Base-by-base conservation (phyloP, 2,797 vertebrate genomes). In the Siniperca undulata region DNA sequence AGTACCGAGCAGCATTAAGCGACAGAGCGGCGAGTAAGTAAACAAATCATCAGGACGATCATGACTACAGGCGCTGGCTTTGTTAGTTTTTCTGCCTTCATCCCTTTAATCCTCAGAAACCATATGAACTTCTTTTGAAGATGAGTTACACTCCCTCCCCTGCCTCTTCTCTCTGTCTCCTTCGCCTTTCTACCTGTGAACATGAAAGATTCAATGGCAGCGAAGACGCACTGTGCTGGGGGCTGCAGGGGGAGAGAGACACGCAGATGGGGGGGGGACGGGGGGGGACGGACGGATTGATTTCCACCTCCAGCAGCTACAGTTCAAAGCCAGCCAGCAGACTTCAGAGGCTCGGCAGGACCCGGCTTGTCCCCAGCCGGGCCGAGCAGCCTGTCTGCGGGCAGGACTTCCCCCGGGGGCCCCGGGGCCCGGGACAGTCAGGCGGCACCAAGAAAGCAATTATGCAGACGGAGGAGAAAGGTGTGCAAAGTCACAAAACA, bases 311-410 rank as follows among this genome's bases (percentile, higher is more conserved):
- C 89, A 93, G 92, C 92, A 91, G 91, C 91, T 89, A 88, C 76
- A 94, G 94, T 95, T 96, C 94, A 95, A 95, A 95, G 94, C 77
- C 87, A 92, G 88, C 90, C 76, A 88, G 84, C 78, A 94, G 91
- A 95, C 95, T 94, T 96, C 94, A 95, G 92, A 95, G 88, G 85
- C 88, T 77, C 91, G 72, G 95, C 96, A 95, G 94, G 95, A 95
- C 92, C 89, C 91, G 83, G 94, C 95, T 94, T 93, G 95, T 94
- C 90, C 90, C 90, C 86, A 87, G 87, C 93, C 93, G 82, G 92
- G 89, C 90, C 79, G 48, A 88, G 89, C 90, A 91, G 93, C 87
- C 92, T 94, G 93, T 94, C 94, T 95, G 93, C 93, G 88, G 92
- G 91, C 95, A 95, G 94, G 95, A 95, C 94, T 95, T 95, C 93